phyloP scores from a whole-genome alignment of 2,797 vertebrate species.

The Chiloscyllium punctatum region DNA sequence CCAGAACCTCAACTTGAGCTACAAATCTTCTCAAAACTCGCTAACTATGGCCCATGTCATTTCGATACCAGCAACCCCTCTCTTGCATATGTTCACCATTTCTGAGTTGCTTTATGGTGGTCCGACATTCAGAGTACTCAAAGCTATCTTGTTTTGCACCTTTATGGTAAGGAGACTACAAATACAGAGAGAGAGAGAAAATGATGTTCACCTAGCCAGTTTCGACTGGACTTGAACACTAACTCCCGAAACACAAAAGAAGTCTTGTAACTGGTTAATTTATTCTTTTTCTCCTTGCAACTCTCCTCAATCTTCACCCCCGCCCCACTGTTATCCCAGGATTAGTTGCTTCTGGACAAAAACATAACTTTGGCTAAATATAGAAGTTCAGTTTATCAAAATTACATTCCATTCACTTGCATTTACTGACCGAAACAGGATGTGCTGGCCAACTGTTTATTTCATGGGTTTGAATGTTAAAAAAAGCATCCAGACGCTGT shows the following conservation, averaged over 20 bases:
- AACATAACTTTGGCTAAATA: conserved; percentile 20
- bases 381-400: conserved; percentile 28
- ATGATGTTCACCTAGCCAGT: background rate
- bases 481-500: background rate
- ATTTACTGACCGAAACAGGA: background rate
- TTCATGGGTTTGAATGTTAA: conserved; percentile 11
- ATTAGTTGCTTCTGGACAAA: conserved; percentile 17
- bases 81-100: too few species aligned
- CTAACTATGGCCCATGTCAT: too few species aligned
- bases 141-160: background rate
- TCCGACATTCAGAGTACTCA: background rate
- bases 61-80: background rate
- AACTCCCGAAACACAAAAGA: background rate
- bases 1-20: too few species aligned
- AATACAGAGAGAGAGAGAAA: background rate
- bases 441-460: conserved; percentile 31
- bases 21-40: too few species aligned
- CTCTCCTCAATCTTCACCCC: background rate
- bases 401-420: conserved; percentile 16
- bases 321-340: background rate
- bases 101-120: background rate
- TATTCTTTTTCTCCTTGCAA: background rate
- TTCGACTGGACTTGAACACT: background rate
- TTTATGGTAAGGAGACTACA: background rate
- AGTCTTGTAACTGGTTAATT: background rate